Base-by-base conservation (phyloP, 2,888 invertebrate genomes). In the Caradrina clavipalpis region DNA sequence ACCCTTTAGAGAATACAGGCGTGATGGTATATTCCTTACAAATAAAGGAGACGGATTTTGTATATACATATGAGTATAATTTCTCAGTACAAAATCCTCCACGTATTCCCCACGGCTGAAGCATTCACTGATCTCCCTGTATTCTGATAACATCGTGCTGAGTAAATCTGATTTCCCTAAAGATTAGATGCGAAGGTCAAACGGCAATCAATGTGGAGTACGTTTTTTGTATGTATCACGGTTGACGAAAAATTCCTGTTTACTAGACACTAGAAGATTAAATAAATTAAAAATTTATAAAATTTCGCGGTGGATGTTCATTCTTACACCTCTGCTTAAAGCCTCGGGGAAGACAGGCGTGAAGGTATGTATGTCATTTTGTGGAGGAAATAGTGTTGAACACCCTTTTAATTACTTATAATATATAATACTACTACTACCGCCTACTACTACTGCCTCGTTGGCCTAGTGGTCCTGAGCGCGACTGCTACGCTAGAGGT, bases 121-220 rank as follows among this genome's bases (percentile, higher is more conserved):
- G 49, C 63, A 61, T 51, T 47, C 50, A 49, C 50, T 56, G 60
- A 61, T 49, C 54, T 54, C n/a, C 45, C 19, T 54, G 53, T 58
- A 58, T 58, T 13, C 74, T 58, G 77, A 65, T 75, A 79, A 58
- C 60, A 64, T 54, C 67, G 49, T 53, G 49, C 59, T 68, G 63
- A 57, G 50, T 51, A 57, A 64, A 79, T 79, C 68, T 68, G 75
- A 77, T 77, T 74, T 75, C 79, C 80, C 64, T 53, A 55, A 51
- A 79, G 77, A 77, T 79, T 64, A 73, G 54, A 73, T 42, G 59
- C 10, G 21, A 26, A 51, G 68, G 61, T 64, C 58, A 59, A 61
- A 73, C 22, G 39, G 54, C 47, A 63, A 74, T 70, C 62, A 58
- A 72, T 63, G 39, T 26, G n/a, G 54, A 63, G 7, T 31, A 54